Evolutionary conservation across 2,113 vertebrate species (phyloP), one percentile per base, ranked within the genome.

Genomic region (Brachyhypopomus occidentalis): DNA sequence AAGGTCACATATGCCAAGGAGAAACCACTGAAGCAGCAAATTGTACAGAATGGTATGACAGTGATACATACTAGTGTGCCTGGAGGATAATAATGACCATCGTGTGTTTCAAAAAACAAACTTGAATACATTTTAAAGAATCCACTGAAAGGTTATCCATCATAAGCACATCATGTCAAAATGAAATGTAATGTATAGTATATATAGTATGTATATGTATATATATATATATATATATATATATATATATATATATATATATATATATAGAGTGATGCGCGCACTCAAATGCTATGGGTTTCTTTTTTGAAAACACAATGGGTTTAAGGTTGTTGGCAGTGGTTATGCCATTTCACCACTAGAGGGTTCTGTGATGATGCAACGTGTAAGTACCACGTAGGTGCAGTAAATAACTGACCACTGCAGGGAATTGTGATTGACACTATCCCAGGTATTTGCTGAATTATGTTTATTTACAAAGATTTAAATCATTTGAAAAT

Each of bases 331-430:
- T 27, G 17, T 25, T 66, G 23, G 30, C 6, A 22, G 66, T 41
- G 64, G 64, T 17, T 69, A 69, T 70, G 19, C 20, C 9, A n/a
- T 38, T 41, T 70, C 66, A 70, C 66, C 66, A 70, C 66, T 70
- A 41, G 66, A 41, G 36, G 66, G 36, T 20, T 41, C 66, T 70
- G 36, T 3, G 23, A 20, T 22, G 20, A 6, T 38, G 34, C n/a
- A 41, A 36, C 2, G 34, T 67, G 64, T 52, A 14, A 52, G 45
- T 52, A 52, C 45, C 12, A 2, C 19, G 1, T 64, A 25, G 17
- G 64, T 67, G 8, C 30, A 20, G 5, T 19, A 67, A 34, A 34
- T 20, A 36, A 36, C 17, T 30, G 2, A 17, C 12, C 3, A 1
- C 6, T 30, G 17, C 5, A 30, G 27, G 12, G 17, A 30, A 64